Base-by-base conservation (phyloP, 2,113 vertebrate genomes). In the Nesogale talazaci region DNA sequence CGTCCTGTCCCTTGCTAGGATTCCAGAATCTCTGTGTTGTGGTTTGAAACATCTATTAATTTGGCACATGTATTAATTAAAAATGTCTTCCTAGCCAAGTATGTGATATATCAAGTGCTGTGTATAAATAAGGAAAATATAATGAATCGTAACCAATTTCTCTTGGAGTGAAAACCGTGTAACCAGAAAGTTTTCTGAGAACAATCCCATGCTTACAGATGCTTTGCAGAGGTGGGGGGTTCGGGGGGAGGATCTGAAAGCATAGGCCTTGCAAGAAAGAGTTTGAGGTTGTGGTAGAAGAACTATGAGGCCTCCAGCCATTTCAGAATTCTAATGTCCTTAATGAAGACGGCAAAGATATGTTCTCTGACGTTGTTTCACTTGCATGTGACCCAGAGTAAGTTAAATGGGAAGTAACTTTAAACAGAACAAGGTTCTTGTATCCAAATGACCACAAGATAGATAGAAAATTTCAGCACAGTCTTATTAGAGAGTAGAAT, bases 31-130 rank as follows among this genome's bases (percentile, higher is more conserved):
- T 83, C 57, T 31, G 19, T 36, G 65, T 86, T 92, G 69, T 90
- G 83, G 25, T 81, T 70, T 83, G 75, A 88, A 94, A 63, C 40
- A 79, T 56, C 56, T 92, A 92, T 91, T 91, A 67, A 92, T 94
- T 87, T 92, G 87, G 52, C 34, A 69, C 46, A 20, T 69, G 20
- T 87, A 89, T 89, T 94, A 96, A 96, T 96, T 94, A 90, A 96
- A 94, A 88, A 34, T 88, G 19, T 93, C 89, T 69, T 88, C 94
- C 93, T 82, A 65, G 9, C 82, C 85, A 93, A 85, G 57, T 17
- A 69, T 36, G 17, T 89, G 78, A 94, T 79, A 59, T 67, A 91
- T 91, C 52, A 52, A 84, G 46, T 79, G 77, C 52, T 65, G 29
- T 3, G 15, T 74, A 36, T 70, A 75, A 90, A 90, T 85, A 92